These are phyloP conservation scores for Pagetopsis macropterus DNA, from an alignment of 2,797 vertebrate species.

Conservation along the genomic window DNA sequence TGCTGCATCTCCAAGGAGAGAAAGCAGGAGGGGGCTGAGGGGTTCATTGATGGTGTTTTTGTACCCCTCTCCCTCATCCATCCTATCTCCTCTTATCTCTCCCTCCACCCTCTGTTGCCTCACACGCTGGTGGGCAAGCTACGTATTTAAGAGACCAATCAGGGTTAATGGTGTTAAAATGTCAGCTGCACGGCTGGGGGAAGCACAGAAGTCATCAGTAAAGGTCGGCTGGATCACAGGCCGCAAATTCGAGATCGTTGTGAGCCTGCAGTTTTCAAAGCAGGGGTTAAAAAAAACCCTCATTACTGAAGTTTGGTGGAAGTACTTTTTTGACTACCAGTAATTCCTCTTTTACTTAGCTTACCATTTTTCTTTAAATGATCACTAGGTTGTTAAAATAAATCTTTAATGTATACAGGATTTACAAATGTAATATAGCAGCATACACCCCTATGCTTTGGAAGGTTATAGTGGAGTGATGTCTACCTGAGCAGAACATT, in stretches of 20 bases:
- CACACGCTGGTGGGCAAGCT: conserved; percentile 18
- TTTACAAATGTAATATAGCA: too few relatives aligned
- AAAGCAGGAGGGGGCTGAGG: conserved; percentile 23
- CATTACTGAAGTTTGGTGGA: neutral
- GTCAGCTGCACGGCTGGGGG: conserved; percentile 38
- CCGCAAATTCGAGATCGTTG: neutral
- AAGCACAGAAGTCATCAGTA: conserved; percentile 40
- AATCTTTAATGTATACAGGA: too few relatives aligned
- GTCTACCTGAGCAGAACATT: too few relatives aligned
- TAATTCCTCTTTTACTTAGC: neutral
- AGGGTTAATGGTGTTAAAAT: conserved; percentile 66
- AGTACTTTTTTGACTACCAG: neutral
- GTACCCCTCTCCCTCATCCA: conserved; percentile 8
- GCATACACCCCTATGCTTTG: too few relatives aligned
- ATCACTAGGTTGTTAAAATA: too few relatives aligned
- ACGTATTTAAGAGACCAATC: conserved; percentile 31
- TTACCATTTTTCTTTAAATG: neutral
- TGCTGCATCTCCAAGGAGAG: conserved; percentile 43
- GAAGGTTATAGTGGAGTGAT: too few relatives aligned
- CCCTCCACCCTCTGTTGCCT: conserved; percentile 18
- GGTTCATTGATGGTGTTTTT: conserved; percentile 37
- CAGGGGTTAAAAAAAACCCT: neutral
- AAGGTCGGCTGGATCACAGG: conserved; percentile 61
- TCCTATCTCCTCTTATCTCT: conserved; percentile 1
- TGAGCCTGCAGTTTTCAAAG: neutral